Evolutionary conservation across 2,113 vertebrate genomes (phyloP), one percentile per base, ranked within the genome.

Genomic region (Sula dactylatra): DNA sequence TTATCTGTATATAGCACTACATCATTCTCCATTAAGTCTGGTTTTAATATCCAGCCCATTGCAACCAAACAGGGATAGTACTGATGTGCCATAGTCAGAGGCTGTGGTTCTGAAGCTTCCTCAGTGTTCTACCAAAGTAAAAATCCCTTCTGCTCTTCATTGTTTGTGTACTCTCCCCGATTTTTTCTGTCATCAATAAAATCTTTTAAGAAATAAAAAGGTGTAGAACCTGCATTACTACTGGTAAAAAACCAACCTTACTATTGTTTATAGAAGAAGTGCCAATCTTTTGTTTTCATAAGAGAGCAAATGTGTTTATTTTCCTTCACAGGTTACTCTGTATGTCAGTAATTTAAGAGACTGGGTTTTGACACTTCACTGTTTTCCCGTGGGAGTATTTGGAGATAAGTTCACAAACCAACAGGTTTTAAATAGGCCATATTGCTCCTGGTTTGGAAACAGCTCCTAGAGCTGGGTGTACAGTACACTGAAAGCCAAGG

Each of bases 401-500:
- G 72, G 80, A 88, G 87, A 19, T 21, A 88, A 82, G 31, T 66
- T 86, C 56, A 72, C 82, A 70, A 74, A 83, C 49, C 64, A 86
- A 62, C 32, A 83, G 62, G 40, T 70, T 84, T 79, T 67, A 84
- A 90, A 81, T 74, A 31, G 74, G 80, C 83, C 36, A 50, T 44
- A 47, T 9, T 61, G 50, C 49, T 71, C 18, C 54, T 72, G 56
- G 24, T 94, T 93, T 91, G 44, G 74, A 84, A 93, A 26, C 19
- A 86, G 56, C 27, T 72, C 77, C 76, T 50, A 38, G 64, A 40
- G 36, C 56, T 88, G 90, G 34, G 17, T 55, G 24, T 90, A 47
- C 76, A n/a, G 61, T 44, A 17, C 47, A 54, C 4, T 0, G 0
- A 76, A 34, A 0, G 1, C 40, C 55, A 36, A 58, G 59, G 58